A percentile compares a stretch with the other conserved stretches of the same genome.
These are phyloP conservation scores for Cheirogaleus major DNA, from an alignment of 2,797 vertebrate genomes.

Conservation along the genomic window DNA sequence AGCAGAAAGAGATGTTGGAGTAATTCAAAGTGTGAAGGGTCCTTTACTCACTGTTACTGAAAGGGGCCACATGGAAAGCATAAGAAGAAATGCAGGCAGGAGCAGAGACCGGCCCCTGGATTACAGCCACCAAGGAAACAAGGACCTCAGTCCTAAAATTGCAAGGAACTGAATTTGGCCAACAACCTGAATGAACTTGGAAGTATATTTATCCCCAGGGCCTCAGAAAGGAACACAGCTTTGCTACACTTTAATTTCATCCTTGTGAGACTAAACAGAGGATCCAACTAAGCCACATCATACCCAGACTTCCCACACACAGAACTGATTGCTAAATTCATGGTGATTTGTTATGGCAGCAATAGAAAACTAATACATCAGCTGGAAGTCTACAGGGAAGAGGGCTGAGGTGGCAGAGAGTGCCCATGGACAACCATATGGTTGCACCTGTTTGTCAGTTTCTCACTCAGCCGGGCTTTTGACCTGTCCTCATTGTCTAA, in stretches of 20 bases:
- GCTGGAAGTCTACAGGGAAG: background rate
- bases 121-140: background rate
- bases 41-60: background rate
- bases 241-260: conserved; percentile 12
- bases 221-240: background rate
- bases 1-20: background rate
- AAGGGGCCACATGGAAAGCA: background rate
- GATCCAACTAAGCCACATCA: background rate
- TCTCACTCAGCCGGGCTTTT: background rate
- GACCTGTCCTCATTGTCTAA: background rate
- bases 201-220: background rate
- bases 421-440: background rate
- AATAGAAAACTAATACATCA: background rate
- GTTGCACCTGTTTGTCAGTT: background rate
- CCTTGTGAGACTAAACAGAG: conserved; percentile 11
- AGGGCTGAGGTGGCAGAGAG: background rate
- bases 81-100: background rate
- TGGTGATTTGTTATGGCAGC: background rate
- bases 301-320: background rate
- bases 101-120: background rate
- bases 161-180: background rate
- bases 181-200: background rate
- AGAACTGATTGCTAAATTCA: background rate
- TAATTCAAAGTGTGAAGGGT: background rate
- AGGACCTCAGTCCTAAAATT: background rate